Conservation (phyloP, 2,888 invertebrate genomes). For the Drosophila fungiperda region DNA sequence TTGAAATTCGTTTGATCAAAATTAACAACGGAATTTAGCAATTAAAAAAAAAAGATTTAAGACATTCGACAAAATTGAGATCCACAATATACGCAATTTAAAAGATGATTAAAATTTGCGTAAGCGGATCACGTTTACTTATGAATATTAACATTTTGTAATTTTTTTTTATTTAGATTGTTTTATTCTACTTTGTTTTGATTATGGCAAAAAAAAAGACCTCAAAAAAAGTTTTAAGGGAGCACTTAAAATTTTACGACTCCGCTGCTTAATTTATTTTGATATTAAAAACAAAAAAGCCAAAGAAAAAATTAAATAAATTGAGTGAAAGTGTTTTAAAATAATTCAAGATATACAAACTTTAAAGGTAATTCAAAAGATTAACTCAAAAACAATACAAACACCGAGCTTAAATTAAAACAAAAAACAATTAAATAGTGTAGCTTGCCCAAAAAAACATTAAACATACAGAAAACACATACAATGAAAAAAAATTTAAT, state of each 20-base stretch:
- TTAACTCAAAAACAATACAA: background rate
- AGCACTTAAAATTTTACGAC: slow-evolving; percentile 60
- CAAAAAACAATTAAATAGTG: slow-evolving; percentile 15
- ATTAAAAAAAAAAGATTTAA: background rate
- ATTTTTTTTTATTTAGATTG: background rate
- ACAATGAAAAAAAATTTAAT: slow-evolving; percentile 8
- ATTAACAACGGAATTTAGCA: background rate
- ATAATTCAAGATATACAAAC: background rate
- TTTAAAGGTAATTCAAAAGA: slow-evolving; percentile 1
- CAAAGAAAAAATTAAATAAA: background rate
- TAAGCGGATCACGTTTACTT: slow-evolving; percentile 26
- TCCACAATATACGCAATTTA: background rate
- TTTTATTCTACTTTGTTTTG: background rate
- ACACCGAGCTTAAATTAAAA: slow-evolving; percentile 9
- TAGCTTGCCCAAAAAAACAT: background rate
- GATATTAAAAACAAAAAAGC: slow-evolving; percentile 18
- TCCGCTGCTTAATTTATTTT: slow-evolving; percentile 56
- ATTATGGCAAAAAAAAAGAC: slow-evolving; percentile 1
- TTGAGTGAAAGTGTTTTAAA: background rate
- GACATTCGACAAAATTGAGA: background rate
- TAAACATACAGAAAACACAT: background rate
- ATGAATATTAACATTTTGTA: slow-evolving; percentile 5
- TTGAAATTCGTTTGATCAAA: background rate
- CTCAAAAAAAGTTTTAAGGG: slow-evolving; percentile 52
- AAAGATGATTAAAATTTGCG: slow-evolving; percentile 13